These are phyloP conservation scores for Chloroceryle amazona DNA, from an alignment of 2,797 vertebrate species.

Conservation along the genomic window DNA sequence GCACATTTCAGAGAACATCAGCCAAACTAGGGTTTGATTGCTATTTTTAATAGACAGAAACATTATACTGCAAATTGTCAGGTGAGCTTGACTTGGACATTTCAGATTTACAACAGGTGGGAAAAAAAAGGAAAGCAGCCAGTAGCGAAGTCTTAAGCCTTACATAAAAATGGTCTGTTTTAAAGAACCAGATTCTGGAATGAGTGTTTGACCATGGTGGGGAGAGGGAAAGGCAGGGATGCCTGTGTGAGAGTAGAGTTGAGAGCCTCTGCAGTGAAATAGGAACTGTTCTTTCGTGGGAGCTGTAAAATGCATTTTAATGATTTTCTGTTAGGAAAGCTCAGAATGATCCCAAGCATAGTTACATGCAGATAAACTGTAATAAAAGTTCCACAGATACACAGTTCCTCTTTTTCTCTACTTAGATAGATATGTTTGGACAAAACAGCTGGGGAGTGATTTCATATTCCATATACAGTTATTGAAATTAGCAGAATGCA, in stretches of 20 bases:
- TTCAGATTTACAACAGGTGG: not conserved
- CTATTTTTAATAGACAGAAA: not conserved
- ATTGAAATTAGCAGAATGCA: not conserved
- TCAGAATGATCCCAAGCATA: not conserved
- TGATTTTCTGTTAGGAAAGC: not conserved
- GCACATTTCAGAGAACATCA: not conserved
- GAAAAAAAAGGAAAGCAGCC: not conserved
- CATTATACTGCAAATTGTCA: not conserved
- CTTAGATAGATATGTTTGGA: not conserved
- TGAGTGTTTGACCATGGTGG: not conserved
- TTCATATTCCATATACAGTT: not conserved
- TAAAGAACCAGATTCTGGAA: not conserved
- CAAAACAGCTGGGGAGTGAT: not conserved
- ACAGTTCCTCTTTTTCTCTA: not conserved
- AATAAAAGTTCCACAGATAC: not conserved
- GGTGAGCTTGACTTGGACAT: not conserved
- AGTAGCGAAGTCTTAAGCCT: not conserved
- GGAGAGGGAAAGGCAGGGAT: not conserved
- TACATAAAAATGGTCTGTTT: not conserved
- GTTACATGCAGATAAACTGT: not conserved
- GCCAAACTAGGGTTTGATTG: not conserved
- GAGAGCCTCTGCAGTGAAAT: not conserved
- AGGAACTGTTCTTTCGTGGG: not conserved
- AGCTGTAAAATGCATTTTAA: not conserved
- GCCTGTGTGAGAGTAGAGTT: accelerated